Evolutionary conservation across 2,113 vertebrate species (phyloP).

Genomic region (Toxostoma redivivum): DNA sequence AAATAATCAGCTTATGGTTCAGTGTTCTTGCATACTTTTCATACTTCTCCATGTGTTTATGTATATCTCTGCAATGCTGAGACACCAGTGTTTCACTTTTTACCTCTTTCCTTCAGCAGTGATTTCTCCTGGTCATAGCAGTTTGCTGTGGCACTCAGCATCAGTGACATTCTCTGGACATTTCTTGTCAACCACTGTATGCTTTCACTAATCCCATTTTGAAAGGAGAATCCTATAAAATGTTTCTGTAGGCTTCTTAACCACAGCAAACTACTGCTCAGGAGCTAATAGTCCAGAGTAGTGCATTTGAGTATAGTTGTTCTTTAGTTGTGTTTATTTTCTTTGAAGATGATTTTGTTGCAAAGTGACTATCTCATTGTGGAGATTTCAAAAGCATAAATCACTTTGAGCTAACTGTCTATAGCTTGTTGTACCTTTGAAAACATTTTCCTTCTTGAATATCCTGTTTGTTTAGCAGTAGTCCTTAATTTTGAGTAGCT

Average conservation of each 20-base stretch:
- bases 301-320: neutral
- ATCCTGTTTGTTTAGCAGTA: neutral
- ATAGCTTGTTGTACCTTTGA: neutral
- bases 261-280: neutral
- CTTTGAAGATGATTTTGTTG: neutral
- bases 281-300: neutral
- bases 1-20: neutral
- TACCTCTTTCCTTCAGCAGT: neutral
- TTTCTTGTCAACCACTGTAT: neutral
- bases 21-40: neutral
- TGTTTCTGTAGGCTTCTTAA: neutral
- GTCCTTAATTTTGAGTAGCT: neutral
- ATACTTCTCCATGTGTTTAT: neutral
- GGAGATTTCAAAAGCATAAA: neutral
- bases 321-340: neutral
- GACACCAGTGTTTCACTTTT: neutral
- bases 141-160: neutral
- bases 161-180: neutral
- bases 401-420: neutral
- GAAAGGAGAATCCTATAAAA: slow-evolving; percentile 2
- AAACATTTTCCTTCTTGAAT: neutral
- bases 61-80: neutral
- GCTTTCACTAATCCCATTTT: neutral
- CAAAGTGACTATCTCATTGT: neutral
- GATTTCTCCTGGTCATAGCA: neutral